Evolutionary conservation across 2,797 vertebrate genomes (phyloP), one percentile per base, ranked within the genome.

Genomic region (Hemibagrus guttatus): DNA sequence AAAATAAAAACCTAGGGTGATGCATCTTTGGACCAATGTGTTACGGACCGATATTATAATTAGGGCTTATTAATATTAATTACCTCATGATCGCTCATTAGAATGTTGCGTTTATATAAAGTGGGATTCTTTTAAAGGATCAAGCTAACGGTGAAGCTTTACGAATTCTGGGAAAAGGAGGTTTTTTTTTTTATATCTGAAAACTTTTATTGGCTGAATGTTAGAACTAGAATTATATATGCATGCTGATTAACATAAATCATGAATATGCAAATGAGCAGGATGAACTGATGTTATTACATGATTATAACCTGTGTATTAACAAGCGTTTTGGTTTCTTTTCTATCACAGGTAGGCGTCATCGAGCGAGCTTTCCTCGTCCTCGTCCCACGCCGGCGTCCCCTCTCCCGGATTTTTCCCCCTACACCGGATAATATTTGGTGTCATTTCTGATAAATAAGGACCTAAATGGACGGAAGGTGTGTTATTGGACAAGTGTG

Each of bases 321-420:
- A 23, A n/a, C n/a, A 28, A 87, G 93, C 95, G 91, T 93, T 91
- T 97, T 98, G 94, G 95, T 95, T 95, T 94, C 96, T 96, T 96
- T 75, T 81, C 35, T 23, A 46, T 63, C 1, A 95, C 97, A 99
- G 98, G 97, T 98, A 98, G 98, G 97, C 97, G 97, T 98, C 97
- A 98, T 81, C 39, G 52, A 66, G 46, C 6, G 11, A 28, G 39
- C 26, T 39, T 5, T 82, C 63, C 39, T 66, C 16, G 9, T 79
- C 75, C 49, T 79, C 75, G 0, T 81, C 93, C 93, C 94, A 89
- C 93, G 95, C 89, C 86, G 93, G 93, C 94, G 94, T 95, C 7
- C 46, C 46, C 46, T 49, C 1, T 39, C 35, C 35, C 4, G 35
- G 35, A 39, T 39, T 39, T 81, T 49, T 64, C 61, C 46, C 19